phyloP scores from a whole-genome alignment of 2,113 vertebrate species.

The Thalassoma bifasciatum region DNA sequence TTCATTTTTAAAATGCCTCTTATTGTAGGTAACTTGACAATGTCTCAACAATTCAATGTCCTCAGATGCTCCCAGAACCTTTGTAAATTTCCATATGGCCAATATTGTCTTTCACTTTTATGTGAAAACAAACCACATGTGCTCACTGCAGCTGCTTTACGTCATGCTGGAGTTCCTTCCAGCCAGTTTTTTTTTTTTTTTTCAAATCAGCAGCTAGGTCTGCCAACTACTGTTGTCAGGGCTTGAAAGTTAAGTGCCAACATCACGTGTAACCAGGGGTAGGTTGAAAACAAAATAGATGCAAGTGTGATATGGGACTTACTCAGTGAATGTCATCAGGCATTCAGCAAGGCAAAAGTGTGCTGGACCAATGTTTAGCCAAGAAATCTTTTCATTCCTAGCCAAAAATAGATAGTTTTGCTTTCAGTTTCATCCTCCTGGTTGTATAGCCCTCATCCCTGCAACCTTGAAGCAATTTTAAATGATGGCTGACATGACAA shows the following conservation, averaged over 20 bases:
- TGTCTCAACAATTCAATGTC: not conserved
- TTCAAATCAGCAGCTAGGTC: not conserved
- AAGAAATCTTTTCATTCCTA: not conserved
- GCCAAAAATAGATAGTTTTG: not conserved
- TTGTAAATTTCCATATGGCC: not conserved
- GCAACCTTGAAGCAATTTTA: not conserved
- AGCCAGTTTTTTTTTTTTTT: not conserved
- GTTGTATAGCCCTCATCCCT: not conserved
- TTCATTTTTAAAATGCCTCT: not conserved
- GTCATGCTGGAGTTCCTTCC: not conserved
- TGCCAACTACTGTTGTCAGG: not conserved
- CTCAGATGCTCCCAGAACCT: not conserved
- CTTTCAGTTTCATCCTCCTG: not conserved
- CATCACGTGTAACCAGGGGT: not conserved
- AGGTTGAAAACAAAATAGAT: not conserved
- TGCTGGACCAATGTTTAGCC: not conserved
- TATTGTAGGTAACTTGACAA: not conserved
- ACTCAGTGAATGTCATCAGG: not conserved
- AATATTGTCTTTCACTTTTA: not conserved
- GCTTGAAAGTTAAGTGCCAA: not conserved
- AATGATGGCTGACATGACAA: not conserved
- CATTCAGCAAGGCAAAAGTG: not conserved
- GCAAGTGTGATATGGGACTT: not conserved
- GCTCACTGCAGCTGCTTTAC: not conserved
- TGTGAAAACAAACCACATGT: not conserved